Conservation (phyloP, 1,140 invertebrate species). For the Drosophila nigrodunni region DNA sequence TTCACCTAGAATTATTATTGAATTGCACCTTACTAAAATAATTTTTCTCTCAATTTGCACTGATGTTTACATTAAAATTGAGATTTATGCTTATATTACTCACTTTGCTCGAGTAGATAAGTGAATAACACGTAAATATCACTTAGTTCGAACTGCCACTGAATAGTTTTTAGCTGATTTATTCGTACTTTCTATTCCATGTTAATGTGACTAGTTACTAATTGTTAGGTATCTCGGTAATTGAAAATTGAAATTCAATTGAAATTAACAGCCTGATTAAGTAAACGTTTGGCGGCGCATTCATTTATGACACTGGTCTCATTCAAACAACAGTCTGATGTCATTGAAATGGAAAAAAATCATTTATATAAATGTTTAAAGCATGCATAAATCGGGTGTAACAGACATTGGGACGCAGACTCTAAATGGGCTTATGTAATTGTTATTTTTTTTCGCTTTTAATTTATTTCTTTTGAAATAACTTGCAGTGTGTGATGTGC, state of each 20-base stretch:
- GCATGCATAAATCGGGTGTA: conserved; percentile 56
- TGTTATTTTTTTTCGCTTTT: conserved; percentile 11
- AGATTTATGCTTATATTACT: no score
- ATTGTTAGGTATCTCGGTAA: conserved; percentile 33
- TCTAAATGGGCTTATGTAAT: conserved; percentile 55
- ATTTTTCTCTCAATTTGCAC: no score
- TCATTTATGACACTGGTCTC: conserved; percentile 57
- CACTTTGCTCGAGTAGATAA: no score
- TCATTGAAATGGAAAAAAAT: conserved; percentile 43
- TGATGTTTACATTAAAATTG: no score
- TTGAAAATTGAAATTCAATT: conserved; percentile 76
- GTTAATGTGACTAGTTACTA: conserved; percentile 11
- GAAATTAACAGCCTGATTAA: conserved; percentile 57
- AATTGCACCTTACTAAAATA: no score
- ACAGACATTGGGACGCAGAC: conserved; percentile 11
- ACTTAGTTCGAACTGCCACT: not conserved
- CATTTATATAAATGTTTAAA: conserved; percentile 29
- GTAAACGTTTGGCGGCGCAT: conserved; percentile 40
- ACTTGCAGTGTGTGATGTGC: conserved; percentile 44
- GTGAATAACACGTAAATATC: not conserved
- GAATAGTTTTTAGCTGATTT: not conserved
- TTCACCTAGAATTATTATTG: no score
- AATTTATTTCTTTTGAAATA: conserved; percentile 22
- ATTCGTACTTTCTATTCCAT: not conserved
- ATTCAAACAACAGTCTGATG: conserved; percentile 38